Evolutionary conservation across 2,113 vertebrate species (phyloP), one percentile per base, ranked within the genome.

Genomic region (Cyprinodon tularosa): DNA sequence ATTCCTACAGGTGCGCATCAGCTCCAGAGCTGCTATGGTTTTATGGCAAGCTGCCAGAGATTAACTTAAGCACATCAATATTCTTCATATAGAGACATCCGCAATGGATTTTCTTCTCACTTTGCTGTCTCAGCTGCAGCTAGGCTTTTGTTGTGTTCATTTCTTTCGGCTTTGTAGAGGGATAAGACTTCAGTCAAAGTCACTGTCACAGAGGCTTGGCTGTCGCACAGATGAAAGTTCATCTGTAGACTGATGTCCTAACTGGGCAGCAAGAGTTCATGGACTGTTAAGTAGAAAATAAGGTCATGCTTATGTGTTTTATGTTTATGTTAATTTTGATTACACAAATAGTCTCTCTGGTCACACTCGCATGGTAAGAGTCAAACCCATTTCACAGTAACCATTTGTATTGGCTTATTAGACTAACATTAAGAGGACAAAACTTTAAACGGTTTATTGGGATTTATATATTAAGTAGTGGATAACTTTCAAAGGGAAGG

Each of bases 61-160:
- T 87, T 82, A 88, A 86, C 86, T 69, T 66, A 76, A 68, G 70
- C 71, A 63, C 89, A 87, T 92, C 86, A 85, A 85, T 85, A 86
- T 86, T 76, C 76, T 71, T 66, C 29, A 8, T 78, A 86, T 42
- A 40, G 53, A 83, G 86, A 90, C 77, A 84, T 84, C 70, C 75
- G 74, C 73, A 66, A 82, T 45, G 72, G 81, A 78, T 72, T 71
- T 57, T 53, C 81, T 71, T 74, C 75, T 74, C 61, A 59, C 81
- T 88, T 59, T 74, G 75, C 82, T 77, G 74, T 63, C 82, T 84
- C 84, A 72, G 84, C 85, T 72, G 61, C 7, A 12, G 73, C 60
- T 78, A 61, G 4, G 76, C 76, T 82, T 84, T 72, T 72, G 29
- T 81, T 71, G 48, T 62, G 13, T 76, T 83, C 45, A 68, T 81